Percentiles rank a stretch among this genome's conserved stretches.
Evolutionary conservation across 2,113 vertebrate species (phyloP).

Genomic region (Sporophila hypoxantha): DNA sequence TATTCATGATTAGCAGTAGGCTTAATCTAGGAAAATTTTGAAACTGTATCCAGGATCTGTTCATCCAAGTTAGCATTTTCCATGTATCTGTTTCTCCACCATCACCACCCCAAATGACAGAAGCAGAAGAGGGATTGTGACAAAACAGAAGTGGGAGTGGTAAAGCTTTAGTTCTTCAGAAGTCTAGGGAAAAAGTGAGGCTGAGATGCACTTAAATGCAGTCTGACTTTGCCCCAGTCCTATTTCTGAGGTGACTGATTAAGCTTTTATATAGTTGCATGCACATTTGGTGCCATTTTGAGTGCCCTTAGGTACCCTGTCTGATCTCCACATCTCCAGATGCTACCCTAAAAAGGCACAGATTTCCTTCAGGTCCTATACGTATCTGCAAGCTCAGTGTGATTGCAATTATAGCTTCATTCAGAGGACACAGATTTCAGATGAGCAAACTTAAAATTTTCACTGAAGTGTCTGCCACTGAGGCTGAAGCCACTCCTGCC

Average conservation of each 20-base stretch:
- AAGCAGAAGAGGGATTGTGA: neutral
- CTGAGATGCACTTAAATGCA: neutral
- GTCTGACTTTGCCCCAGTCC: neutral
- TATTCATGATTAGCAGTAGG: neutral
- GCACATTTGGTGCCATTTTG: neutral
- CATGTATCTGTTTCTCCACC: neutral
- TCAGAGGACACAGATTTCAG: neutral
- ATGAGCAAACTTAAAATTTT: neutral
- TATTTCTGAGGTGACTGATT: neutral
- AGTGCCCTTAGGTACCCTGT: neutral
- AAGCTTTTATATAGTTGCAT: neutral
- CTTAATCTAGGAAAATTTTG: neutral
- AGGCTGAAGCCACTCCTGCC: neutral
- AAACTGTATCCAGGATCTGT: neutral
- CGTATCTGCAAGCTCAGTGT: neutral
- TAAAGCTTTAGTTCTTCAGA: neutral
- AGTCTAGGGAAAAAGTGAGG: neutral
- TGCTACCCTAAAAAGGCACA: neutral
- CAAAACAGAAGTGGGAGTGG: neutral
- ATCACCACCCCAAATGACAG: neutral
- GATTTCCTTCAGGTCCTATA: neutral
- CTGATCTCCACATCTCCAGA: neutral
- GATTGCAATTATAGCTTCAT: neutral
- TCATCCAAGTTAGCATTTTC: neutral
- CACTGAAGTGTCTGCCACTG: neutral